These are phyloP conservation scores for Pandemis heparana DNA, from an alignment of 2,888 invertebrate genomes.

Conservation along the genomic window DNA sequence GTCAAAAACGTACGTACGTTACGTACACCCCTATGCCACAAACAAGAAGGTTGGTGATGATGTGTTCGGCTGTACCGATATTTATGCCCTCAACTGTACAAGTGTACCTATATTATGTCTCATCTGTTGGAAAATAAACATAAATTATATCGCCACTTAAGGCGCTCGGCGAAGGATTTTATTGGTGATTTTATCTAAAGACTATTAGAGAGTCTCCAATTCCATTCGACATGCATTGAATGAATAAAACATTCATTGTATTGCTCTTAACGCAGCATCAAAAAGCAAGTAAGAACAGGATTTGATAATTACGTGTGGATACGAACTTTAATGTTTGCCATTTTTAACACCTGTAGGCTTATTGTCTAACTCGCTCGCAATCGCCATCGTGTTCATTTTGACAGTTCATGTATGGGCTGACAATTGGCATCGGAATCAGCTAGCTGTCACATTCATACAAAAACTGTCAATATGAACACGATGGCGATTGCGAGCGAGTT, in stretches of 20 bases:
- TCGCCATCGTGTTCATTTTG: no score
- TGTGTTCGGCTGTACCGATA: no score
- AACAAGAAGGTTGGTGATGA: no score
- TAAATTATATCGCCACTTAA: slow-evolving; percentile 12
- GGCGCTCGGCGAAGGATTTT: slow-evolving; percentile 6
- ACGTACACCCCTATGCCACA: no score
- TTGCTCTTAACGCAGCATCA: background rate
- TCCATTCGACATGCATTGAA: background rate
- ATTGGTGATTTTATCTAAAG: slow-evolving; percentile 17
- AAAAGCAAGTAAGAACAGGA: background rate
- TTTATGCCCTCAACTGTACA: no score
- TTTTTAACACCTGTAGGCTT: background rate
- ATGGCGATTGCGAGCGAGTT: no score
- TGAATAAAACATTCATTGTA: background rate
- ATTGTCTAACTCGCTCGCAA: no score
- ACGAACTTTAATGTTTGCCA: background rate
- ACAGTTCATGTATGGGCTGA: no score
- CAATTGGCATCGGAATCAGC: no score
- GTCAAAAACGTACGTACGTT: no score
- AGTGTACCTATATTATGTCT: background rate
- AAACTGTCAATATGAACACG: no score
- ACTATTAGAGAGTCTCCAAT: slow-evolving; percentile 12
- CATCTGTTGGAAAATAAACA: slow-evolving; percentile 14
- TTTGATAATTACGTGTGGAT: background rate
- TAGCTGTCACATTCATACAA: no score